Base-by-base conservation (phyloP, 2,797 vertebrate genomes). In the Euthynnus affinis region DNA sequence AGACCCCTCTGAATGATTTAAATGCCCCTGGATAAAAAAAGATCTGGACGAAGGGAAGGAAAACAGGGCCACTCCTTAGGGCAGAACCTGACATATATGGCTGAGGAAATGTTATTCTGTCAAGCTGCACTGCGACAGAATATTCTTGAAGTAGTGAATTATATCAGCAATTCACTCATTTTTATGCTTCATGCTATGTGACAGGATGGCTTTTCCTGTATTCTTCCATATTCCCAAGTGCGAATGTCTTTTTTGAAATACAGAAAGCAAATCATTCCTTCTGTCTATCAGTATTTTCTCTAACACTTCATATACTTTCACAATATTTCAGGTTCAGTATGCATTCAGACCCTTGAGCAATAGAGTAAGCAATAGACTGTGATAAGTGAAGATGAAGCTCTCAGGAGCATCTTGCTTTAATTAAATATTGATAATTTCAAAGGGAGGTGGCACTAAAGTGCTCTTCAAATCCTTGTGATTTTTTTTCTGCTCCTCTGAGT, bases 1-100 rank as follows among this genome's bases (percentile, higher is more conserved):
- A 69, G 82, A 90, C 80, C 76, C 81, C 71, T 83, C 85, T 93
- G 88, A 94, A 94, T 93, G 81, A 93, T 93, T 90, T 88, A 94
- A 87, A 92, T 64, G 87, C 87, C 85, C 62, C 78, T n/a, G 82
- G 89, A 91, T 92, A 92, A 88, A 93, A 92, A 89, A 91, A 91
- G 83, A 91, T 85, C 70, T 75, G 79, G 81, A 81, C 49, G 59
- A 84, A 74, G 29, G 75, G 83, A 71, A 71, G n/a, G 48, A 82
- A 88, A 84, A 74, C 67, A 87, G 74, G 64, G 88, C 77, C 78
- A 42, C 71, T 90, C 70, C 86, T 87, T 57, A 48, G 83, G 87
- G 84, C 82, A 77, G 68, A 87, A 66, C 48, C 63, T 81, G 79
- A 86, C 79, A 87, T 86, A 84, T 79, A 76, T 67, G 61, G 75